Evolutionary conservation across 2,113 vertebrate species (phyloP).

Genomic region (Eudorcas thomsonii): DNA sequence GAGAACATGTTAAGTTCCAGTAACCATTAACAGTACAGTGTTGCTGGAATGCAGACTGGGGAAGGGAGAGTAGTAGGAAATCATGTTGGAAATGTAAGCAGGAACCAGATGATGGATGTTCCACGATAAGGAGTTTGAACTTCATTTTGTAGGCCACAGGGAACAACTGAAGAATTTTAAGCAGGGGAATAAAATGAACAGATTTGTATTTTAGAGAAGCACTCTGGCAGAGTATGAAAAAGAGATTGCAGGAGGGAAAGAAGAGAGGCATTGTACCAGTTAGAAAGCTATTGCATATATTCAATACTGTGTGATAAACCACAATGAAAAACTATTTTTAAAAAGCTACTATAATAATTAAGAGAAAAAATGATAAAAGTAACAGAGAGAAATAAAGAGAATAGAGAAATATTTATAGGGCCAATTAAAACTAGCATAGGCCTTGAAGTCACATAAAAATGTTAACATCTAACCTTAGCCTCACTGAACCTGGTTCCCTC

Average conservation of each 20-base stretch:
- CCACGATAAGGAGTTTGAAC: constrained; percentile 56
- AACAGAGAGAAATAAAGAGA: background rate
- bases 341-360: background rate
- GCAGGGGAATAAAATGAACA: constrained; percentile 50
- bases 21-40: constrained; percentile 50
- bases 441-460: background rate
- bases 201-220: constrained; percentile 49
- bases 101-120: constrained; percentile 59
- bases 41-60: constrained; percentile 29
- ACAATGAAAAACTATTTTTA: background rate
- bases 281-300: constrained; percentile 3
- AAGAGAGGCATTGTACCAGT: constrained; percentile 8
- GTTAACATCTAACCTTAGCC: background rate
- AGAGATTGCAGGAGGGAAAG: background rate
- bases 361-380: constrained; percentile 5
- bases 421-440: background rate
- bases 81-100: constrained; percentile 68
- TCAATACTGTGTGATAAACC: background rate
- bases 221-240: constrained; percentile 39
- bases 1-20: constrained; percentile 41
- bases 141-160: constrained; percentile 47
- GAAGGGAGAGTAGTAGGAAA: constrained; percentile 42
- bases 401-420: background rate
- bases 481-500: background rate
- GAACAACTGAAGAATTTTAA: constrained; percentile 60